Evolutionary conservation across 2,888 invertebrate genomes (phyloP), one percentile per base, ranked within the genome.

Genomic region (Orthosia gothica): DNA sequence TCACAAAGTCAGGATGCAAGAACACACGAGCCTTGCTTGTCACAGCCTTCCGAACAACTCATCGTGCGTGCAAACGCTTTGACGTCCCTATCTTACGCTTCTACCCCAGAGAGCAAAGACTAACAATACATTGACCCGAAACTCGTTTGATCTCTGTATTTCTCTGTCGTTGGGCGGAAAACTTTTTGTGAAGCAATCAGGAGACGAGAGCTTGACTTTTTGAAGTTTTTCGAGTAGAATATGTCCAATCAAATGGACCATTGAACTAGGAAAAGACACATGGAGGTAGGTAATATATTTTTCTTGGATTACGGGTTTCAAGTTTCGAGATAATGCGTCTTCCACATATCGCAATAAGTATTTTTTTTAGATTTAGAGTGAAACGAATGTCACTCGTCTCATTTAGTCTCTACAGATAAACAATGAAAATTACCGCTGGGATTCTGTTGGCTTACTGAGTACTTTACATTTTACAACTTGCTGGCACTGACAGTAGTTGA

Each of bases 141-240:
- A 82, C 63, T 76, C 69, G 76, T 86, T 86, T 86, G 87, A 86
- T 80, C 76, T 84, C 58, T 59, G 55, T 64, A 59, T 71, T 74
- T 75, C 66, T 55, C 18, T 69, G 63, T 61, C 61, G 32, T 66
- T 61, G 68, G 52, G 66, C 23, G 65, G 45, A 75, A 86, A 79
- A 78, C 65, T 70, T 72, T 68, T 81, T 74, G 50, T 64, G 20
- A 73, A 64, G 45, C 68, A 78, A 76, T 77, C 62, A 70, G 20
- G 55, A 58, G 45, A 70, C 13, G 47, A n/a, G 32, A 49, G 18
- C 45, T 32, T 64, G 72, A 40, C 66, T 68, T 76, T 72, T 72
- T 79, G 18, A 70, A 69, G 69, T 65, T 69, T 75, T 75, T 70
- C 58, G 15, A 57, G 59, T 58, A 55, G 47, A 9, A 3, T 58